Evolutionary conservation across 2,113 vertebrate genomes (phyloP).

Genomic region (sheep (Ovis aries)): DNA sequence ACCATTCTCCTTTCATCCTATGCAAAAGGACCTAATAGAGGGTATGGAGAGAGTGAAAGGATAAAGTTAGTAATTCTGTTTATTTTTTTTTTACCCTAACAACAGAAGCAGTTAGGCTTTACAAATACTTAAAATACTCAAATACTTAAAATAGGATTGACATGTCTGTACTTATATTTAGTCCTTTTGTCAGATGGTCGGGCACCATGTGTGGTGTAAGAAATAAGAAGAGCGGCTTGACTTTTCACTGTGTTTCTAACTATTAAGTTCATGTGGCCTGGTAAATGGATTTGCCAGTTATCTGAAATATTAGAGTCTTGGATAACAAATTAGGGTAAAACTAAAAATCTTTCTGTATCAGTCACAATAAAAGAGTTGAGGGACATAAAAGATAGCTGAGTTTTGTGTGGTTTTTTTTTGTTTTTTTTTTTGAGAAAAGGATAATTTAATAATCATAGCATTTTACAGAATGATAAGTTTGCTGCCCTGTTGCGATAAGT

Average conservation of each 20-base stretch:
- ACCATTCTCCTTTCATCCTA: not conserved
- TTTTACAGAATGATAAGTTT: not conserved
- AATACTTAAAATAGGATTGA: not conserved
- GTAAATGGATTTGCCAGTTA: not conserved
- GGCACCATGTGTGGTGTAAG: accelerated
- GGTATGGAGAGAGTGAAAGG: not conserved
- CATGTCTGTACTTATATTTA: accelerated
- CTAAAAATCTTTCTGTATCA: not conserved
- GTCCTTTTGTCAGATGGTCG: not conserved
- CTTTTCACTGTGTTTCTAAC: not conserved
- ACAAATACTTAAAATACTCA: not conserved
- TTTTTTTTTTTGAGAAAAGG: not conserved
- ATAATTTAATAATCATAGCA: not conserved
- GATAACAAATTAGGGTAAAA: not conserved
- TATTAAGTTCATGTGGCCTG: not conserved
- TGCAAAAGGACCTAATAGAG: not conserved
- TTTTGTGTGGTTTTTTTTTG: not conserved
- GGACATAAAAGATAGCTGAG: not conserved
- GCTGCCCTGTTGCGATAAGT: not conserved
- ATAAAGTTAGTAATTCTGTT: not conserved
- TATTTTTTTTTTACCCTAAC: not conserved
- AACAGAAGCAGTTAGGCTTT: not conserved
- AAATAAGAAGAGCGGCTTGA: not conserved
- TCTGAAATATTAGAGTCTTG: not conserved
- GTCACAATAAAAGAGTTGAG: not conserved